phyloP scores from a whole-genome alignment of 2,888 invertebrate genomes.

The Aricia artaxerxes region DNA sequence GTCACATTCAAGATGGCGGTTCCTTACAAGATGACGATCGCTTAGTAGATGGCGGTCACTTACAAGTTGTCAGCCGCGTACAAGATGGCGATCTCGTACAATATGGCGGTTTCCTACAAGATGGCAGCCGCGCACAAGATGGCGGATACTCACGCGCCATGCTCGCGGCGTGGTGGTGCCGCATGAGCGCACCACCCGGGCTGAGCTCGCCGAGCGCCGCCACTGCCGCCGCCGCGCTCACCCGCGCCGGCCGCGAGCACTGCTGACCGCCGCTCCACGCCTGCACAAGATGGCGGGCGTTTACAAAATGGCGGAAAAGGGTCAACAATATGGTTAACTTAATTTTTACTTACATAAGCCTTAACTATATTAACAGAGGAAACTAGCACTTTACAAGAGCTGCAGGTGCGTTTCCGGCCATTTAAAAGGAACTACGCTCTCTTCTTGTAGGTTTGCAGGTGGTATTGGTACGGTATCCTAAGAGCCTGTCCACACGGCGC shows the following conservation, averaged over 20 bases:
- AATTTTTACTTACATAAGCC: background rate
- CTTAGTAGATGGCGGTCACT: too few relatives aligned
- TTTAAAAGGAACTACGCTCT: too few relatives aligned
- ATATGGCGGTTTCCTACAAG: background rate
- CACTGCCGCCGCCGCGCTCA: conserved; percentile 88
- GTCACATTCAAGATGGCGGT: background rate
- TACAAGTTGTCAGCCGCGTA: too few relatives aligned
- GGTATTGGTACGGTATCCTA: too few relatives aligned
- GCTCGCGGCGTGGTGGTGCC: conserved; percentile 90
- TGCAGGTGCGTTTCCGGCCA: too few relatives aligned
- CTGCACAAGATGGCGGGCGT: conserved; percentile 47
- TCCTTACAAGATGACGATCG: too few relatives aligned
- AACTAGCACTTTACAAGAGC: too few relatives aligned
- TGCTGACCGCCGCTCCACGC: conserved; percentile 81
- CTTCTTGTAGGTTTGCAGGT: too few relatives aligned
- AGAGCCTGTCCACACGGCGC: too few relatives aligned
- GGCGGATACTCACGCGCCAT: conserved; percentile 83
- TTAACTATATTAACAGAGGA: too few relatives aligned
- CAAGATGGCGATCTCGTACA: too few relatives aligned
- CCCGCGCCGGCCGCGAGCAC: conserved; percentile 82
- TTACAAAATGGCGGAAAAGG: background rate
- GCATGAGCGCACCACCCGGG: conserved; percentile 95
- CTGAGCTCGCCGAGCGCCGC: conserved; percentile 93
- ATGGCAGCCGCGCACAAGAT: background rate
- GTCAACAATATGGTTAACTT: background rate